Base-by-base conservation (phyloP, 1,140 invertebrate genomes). In the Alviniconcha marisindica region DNA sequence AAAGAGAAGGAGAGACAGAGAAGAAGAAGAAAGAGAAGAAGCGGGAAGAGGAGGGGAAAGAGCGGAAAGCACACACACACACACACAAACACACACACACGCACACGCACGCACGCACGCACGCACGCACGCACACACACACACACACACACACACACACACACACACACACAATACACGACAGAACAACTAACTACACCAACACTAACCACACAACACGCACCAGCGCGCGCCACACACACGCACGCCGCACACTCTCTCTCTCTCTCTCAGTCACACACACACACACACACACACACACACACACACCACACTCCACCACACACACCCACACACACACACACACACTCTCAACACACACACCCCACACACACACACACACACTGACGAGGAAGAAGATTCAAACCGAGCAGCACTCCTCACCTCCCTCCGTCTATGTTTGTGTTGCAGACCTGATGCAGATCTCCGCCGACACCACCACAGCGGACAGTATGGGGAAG, bases 391-490 rank as follows among this genome's bases (percentile, higher is more conserved):
- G 28, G 12, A 69, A 14, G 15, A 1, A 36, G 0, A 69, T 28
- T n/a, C 33, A 7, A 21, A 69, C 66, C 18, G 12, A 31, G 12
- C 4, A 36, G 18, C 33, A 73, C 69, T 42, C 69, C 69, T 38
- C 69, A 28, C 4, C 28, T 33, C 36, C 28, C 0, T 73, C 7
- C 60, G 1, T 69, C 33, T 28, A 21, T 71, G 18, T 33, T 74
- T 76, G 79, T 33, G 66, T 87, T 88, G 44, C 86, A 91, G 90
- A 87, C 77, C 87, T 86, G 56, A 90, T 91, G 89, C 90, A 91
- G 88, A 91, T 91, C 80, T 89, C 89, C 66, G 88, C 88, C 54
- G 89, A 91, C 84, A 33, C 81, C 14, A 66, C 82, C n/a, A 18
- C 63, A 40, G 24, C 33, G 33, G 73, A 80, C 40, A 84, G 69